Percentiles rank a stretch among this genome's conserved stretches.
These are phyloP conservation scores for Ooceraea biroi DNA, from an alignment of 1,140 invertebrate genomes.

Conservation along the genomic window DNA sequence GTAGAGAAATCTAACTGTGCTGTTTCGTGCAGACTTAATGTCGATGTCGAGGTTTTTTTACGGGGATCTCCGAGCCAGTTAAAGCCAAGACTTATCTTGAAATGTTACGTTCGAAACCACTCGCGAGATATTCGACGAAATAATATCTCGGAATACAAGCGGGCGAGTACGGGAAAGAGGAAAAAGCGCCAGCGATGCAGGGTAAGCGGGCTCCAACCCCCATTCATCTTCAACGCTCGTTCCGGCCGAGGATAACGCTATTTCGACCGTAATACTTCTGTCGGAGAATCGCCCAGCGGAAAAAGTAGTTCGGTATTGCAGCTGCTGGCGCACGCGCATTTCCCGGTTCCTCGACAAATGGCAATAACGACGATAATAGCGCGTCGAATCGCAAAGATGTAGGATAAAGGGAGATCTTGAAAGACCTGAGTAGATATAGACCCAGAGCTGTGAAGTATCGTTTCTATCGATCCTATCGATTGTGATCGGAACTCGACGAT, in stretches of 20 bases:
- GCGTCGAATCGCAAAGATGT: constrained; percentile 43
- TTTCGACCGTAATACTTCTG: constrained; percentile 59
- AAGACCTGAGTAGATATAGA: constrained; percentile 8
- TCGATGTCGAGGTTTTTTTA: constrained; percentile 37
- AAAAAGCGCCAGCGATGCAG: constrained; percentile 48
- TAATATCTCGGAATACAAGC: constrained; percentile 15
- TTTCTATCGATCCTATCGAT: not conserved
- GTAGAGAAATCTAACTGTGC: constrained; percentile 21
- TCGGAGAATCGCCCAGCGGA: constrained; percentile 55
- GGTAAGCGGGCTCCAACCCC: constrained; percentile 53
- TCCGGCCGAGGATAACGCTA: constrained; percentile 57
- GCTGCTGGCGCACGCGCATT: constrained; percentile 57
- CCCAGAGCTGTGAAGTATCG: not conserved
- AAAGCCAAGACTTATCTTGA: constrained; percentile 49
- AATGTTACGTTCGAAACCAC: constrained; percentile 35
- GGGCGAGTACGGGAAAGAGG: constrained; percentile 18
- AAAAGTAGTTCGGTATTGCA: constrained; percentile 52
- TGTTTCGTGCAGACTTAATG: constrained; percentile 20
- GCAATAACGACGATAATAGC: constrained; percentile 57
- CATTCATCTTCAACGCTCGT: constrained; percentile 61
- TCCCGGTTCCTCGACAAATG: constrained; percentile 42
- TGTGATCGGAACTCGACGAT: constrained; percentile 5
- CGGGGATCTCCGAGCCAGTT: constrained; percentile 15
- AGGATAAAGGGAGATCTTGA: constrained; percentile 46
- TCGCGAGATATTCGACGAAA: constrained; percentile 55